Conservation (phyloP, 2,113 vertebrate species). For the Elephantulus edwardii region DNA sequence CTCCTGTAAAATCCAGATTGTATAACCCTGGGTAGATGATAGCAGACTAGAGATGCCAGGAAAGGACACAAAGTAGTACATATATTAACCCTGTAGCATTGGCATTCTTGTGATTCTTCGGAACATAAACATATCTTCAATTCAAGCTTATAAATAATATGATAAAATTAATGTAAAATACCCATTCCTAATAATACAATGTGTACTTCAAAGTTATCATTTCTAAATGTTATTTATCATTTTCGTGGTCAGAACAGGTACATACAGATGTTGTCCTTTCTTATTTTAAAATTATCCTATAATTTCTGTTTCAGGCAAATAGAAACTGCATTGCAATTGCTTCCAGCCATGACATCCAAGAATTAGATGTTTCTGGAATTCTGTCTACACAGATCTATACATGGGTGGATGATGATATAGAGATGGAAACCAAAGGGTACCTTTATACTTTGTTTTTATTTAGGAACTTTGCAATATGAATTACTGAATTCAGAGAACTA, state of each 20-base stretch:
- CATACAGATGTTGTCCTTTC: background rate
- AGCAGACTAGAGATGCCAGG: background rate
- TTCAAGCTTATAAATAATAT: conserved; percentile 17
- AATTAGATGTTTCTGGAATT: conserved; percentile 97
- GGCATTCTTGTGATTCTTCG: background rate
- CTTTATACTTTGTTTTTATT: conserved; percentile 47
- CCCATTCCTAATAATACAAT: conserved; percentile 32
- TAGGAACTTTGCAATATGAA: background rate
- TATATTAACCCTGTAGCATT: background rate
- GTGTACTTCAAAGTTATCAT: background rate
- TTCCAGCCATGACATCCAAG: conserved; percentile 97
- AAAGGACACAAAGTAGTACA: background rate
- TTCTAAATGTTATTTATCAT: conserved; percentile 11
- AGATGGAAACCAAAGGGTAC: conserved; percentile 94
- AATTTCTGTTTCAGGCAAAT: conserved; percentile 90
- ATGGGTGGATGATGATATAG: conserved; percentile 96
- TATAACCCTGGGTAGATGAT: background rate
- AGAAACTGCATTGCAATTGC: conserved; percentile 98
- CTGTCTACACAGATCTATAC: conserved; percentile 95
- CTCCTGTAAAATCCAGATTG: background rate
- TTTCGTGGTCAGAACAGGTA: background rate
- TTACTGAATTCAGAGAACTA: background rate
- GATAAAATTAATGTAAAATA: conserved; percentile 46
- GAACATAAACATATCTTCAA: background rate
- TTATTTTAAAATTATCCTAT: conserved; percentile 33